Conservation (phyloP, 2,888 invertebrate genomes). For the Pristionchus entomophagus region DNA sequence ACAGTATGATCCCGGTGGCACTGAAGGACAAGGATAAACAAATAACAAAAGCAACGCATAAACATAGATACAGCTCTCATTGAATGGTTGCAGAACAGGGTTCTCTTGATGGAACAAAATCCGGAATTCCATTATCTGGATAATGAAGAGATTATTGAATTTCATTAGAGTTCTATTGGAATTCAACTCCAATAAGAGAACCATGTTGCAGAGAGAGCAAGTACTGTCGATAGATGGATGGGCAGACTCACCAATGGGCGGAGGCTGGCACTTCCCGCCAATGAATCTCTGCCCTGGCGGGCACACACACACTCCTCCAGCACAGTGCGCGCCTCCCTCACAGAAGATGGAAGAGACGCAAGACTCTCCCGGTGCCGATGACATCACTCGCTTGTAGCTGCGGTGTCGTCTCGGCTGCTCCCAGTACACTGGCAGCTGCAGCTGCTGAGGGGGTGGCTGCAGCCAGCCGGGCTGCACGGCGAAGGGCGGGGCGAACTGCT, state of each 20-base stretch:
- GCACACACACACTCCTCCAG: constrained; percentile 61
- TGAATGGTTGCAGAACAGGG: no score
- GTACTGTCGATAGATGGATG: background rate
- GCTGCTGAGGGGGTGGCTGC: background rate
- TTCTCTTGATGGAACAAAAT: no score
- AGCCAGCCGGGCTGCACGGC: constrained; percentile 19
- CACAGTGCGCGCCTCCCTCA: constrained; percentile 61
- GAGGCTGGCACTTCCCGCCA: constrained; percentile 54
- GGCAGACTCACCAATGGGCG: constrained; percentile 45
- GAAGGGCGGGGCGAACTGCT: background rate
- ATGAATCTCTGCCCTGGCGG: constrained; percentile 57
- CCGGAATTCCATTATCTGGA: no score
- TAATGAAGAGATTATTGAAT: no score
- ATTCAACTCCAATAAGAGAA: no score
- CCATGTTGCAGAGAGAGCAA: no score
- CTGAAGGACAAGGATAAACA: constrained; percentile 53
- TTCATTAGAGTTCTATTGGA: no score
- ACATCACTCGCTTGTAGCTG: background rate
- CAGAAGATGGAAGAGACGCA: constrained; percentile 49
- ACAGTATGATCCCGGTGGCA: constrained; percentile 66
- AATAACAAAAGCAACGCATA: background rate
- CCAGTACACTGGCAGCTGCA: background rate
- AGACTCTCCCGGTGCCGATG: constrained; percentile 14
- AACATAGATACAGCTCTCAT: no score
- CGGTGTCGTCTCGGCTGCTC: background rate